These are phyloP conservation scores for Ifrita kowaldi DNA, from an alignment of 2,113 vertebrate genomes.

Conservation along the genomic window DNA sequence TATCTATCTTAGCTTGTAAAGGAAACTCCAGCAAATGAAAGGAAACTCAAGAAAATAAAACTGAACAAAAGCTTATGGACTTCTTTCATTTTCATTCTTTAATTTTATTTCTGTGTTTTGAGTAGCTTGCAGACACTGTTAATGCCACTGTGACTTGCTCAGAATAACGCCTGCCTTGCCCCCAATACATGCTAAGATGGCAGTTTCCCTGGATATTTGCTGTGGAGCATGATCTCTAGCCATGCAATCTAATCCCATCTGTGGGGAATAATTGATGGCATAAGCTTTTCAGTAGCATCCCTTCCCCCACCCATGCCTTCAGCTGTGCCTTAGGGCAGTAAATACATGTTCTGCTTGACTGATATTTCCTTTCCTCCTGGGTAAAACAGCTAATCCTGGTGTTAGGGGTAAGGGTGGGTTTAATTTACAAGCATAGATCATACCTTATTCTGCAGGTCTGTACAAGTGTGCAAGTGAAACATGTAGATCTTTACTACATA, in stretches of 20 bases:
- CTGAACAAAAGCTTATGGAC: rapidly evolving
- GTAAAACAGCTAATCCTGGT: neutral
- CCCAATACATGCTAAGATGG: neutral
- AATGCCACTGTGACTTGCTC: neutral
- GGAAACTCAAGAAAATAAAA: neutral
- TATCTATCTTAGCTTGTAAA: neutral
- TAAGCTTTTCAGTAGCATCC: neutral
- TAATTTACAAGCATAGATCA: neutral
- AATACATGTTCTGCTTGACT: neutral
- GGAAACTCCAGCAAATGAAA: neutral
- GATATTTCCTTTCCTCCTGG: neutral
- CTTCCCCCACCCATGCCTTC: neutral
- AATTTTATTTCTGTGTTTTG: neutral
- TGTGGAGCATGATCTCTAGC: neutral
- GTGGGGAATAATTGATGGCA: neutral
- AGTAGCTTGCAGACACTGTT: neutral
- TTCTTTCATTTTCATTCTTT: neutral
- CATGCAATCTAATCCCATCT: neutral
- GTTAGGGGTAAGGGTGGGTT: neutral
- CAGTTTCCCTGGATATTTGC: neutral
- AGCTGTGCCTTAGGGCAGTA: neutral
- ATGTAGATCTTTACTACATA: neutral
- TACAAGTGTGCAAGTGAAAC: neutral
- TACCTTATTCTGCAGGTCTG: neutral
- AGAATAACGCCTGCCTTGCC: neutral